Evolutionary conservation across 2,797 vertebrate species (phyloP), one percentile per base, ranked within the genome.

Genomic region (Girardinus metallicus): DNA sequence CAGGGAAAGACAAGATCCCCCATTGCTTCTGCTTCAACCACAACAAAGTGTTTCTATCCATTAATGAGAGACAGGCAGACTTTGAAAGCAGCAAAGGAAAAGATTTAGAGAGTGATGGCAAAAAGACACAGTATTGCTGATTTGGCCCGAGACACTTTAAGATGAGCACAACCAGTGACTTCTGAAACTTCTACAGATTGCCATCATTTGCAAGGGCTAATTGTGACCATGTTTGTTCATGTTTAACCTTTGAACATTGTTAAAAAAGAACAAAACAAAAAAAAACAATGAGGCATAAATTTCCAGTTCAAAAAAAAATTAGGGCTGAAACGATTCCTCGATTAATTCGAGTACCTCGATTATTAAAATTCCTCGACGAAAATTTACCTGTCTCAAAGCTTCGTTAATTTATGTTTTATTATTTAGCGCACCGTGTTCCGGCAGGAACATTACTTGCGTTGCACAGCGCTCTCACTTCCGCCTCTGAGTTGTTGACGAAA

Each of bases 1-100:
- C 89, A 7, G 49, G 79, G 74, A 76, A 79, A 87, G 86, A 91
- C 87, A 90, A 88, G 86, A 82, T 91, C 86, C 84, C 81, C 87
- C 46, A 75, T 78, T 78, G 8, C 81, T 79, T 87, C 85, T 60
- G 46, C 75, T 8, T 43, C 76, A 75, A 80, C 88, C 84, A 78
- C 84, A 70, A 89, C 87, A 86, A 73, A 79, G 75, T 88, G 93
- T 93, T 93, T 93, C 90, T 88, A 89, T 89, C 85, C 23, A 76
- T 78, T 84, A 83, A 82, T 93, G 89, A 92, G 91, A 92, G 72
- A 73, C 68, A 73, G 87, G 87, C 51, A 83, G 87, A 86, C 79
- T 66, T 13, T 43, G 47, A 74, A 76, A 80, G 76, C 43, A 18
- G 57, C 68, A 2, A 79, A 75, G 85, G 49, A 85, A 53, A 80